Base-by-base conservation (phyloP, 37 sponge, comb jelly and placozoan species). In the Aplysina aerophoba region DNA sequence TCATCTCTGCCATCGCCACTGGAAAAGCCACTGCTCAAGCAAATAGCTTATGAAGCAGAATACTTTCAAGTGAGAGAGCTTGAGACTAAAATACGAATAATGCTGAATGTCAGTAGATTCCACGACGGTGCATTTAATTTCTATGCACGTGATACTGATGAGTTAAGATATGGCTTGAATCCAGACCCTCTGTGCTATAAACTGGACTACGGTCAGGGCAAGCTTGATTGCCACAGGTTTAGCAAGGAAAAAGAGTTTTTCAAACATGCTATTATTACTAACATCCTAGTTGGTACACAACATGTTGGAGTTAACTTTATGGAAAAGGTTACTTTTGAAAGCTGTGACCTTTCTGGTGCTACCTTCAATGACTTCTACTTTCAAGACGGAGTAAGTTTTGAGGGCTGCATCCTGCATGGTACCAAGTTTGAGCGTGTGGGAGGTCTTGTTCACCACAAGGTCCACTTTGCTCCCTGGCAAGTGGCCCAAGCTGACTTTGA, bases 391-490 rank as follows among this genome's bases (percentile, higher is more conserved):
- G 54, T 50, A 4, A 75, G 78, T 41, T 75, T 75, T 41, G 54
- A 75, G 37, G 78, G 54, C 3, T 75, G 78, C 40, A 17, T 75
- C 17, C 33, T 75, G 44, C 44, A 12, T 19, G 78, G 78, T 40
- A 75, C 78, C 20, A 41, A 24, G 12, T 75, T 75, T 36, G 17
- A 44, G 53, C 37, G 39, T 75, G 78, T 75, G 53, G 15, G 54
- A 40, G 78, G 78, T 19, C 37, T 75, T 12, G 78, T 75, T 17
- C 39, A 15, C 11, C 44, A 75, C 21, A 75, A 75, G 54, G 78
- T 75, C 54, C 78, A 75, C 54, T 75, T 75, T 24, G 25, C 78
- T 75, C 78, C 78, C 0, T 75, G 44, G 44, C 78, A 75, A 41
- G 78, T 75, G 16, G 24, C 38, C 4, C 54, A 53, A 36, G 78